phyloP scores from a whole-genome alignment of 2,113 vertebrate species.

The Ammodytes marinus region DNA sequence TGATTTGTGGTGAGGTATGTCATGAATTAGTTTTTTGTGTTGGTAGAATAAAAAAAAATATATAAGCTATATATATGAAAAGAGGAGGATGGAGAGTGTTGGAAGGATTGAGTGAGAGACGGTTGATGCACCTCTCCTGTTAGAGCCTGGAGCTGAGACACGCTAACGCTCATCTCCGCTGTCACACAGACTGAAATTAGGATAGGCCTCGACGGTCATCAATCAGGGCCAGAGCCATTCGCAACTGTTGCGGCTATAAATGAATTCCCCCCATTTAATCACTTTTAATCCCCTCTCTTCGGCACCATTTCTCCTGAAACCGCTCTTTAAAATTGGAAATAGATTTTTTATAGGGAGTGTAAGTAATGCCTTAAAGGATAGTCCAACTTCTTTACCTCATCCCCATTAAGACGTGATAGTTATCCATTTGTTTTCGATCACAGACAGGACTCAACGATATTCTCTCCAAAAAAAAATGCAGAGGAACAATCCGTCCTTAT shows the following conservation, averaged over 20 bases:
- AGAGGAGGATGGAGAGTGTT: constrained; percentile 31
- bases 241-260: constrained; percentile 48
- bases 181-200: constrained; percentile 67
- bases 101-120: constrained; percentile 42
- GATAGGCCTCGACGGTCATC: constrained; percentile 47
- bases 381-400: constrained; percentile 8
- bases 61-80: neutral
- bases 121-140: constrained; percentile 49
- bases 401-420: constrained; percentile 41
- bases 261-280: constrained; percentile 66
- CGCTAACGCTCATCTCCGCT: constrained; percentile 40
- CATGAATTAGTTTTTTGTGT: too few species aligned
- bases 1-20: too few species aligned
- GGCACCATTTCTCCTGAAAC: constrained; percentile 84
- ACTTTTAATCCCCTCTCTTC: constrained; percentile 65
- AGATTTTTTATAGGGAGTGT: constrained; percentile 86
- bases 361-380: constrained; percentile 66
- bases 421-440: constrained; percentile 53
- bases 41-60: too few species aligned
- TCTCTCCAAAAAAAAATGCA: neutral
- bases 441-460: constrained; percentile 22
- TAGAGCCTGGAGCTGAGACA: constrained; percentile 50
- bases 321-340: constrained; percentile 85
- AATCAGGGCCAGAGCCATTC: constrained; percentile 56
- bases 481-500: neutral